These are phyloP conservation scores for Oenanthe melanoleuca DNA, from an alignment of 2,113 vertebrate genomes.

Conservation along the genomic window DNA sequence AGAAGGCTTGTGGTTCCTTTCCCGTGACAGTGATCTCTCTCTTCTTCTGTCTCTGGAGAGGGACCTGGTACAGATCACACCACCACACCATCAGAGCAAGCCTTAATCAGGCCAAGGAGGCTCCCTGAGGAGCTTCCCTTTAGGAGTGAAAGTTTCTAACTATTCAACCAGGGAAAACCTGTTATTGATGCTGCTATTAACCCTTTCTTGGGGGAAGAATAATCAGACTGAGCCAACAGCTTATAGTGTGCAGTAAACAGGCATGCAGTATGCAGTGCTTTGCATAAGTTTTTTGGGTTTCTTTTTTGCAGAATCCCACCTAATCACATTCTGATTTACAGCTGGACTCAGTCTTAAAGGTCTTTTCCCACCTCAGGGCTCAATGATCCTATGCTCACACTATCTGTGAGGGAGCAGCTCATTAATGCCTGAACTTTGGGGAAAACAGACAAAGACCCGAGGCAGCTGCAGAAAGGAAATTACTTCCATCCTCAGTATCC, in stretches of 20 bases:
- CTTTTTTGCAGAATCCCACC: not conserved
- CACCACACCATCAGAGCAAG: not conserved
- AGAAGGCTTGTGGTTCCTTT: slow-evolving; percentile 93
- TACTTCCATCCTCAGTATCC: not conserved
- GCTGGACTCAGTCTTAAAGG: not conserved
- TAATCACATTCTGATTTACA: not conserved
- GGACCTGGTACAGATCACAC: slow-evolving; percentile 78
- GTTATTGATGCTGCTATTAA: not conserved
- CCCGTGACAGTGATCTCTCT: slow-evolving; percentile 92
- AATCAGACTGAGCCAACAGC: not conserved
- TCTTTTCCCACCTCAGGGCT: not conserved
- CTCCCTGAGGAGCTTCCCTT: not conserved
- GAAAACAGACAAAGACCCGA: not conserved
- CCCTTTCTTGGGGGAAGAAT: not conserved
- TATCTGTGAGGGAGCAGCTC: accelerated
- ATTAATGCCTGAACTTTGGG: not conserved
- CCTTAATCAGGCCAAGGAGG: not conserved
- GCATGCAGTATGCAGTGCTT: accelerated
- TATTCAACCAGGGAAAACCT: not conserved
- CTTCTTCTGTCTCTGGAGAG: slow-evolving; percentile 92
- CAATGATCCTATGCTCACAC: not conserved
- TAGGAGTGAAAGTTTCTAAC: not conserved
- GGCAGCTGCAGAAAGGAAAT: not conserved
- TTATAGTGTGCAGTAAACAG: accelerated
- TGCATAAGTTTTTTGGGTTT: not conserved